These are phyloP conservation scores for Desmodus rotundus DNA, from an alignment of 2,113 vertebrate species.

Conservation along the genomic window DNA sequence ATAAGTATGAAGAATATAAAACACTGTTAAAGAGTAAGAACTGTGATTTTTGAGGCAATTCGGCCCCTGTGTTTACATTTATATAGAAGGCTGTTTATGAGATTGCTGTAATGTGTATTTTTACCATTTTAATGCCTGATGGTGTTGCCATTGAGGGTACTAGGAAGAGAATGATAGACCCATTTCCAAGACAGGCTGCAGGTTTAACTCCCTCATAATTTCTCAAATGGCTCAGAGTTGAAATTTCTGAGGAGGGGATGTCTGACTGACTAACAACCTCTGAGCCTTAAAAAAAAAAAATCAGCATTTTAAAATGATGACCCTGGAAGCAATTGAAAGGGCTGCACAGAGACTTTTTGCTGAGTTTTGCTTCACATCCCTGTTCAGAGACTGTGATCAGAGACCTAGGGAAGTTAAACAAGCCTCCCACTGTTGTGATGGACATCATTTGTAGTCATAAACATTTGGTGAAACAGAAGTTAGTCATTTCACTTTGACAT, in stretches of 20 bases:
- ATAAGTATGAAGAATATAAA: conserved; percentile 51
- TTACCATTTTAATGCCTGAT: conserved; percentile 20
- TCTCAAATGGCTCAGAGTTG: conserved; percentile 23
- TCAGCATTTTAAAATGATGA: conserved; percentile 1
- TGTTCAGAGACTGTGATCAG: background rate
- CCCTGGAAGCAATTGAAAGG: background rate
- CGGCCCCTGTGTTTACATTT: background rate
- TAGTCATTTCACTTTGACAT: conserved; percentile 22
- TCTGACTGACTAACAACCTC: conserved; percentile 34
- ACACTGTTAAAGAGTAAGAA: conserved; percentile 43
- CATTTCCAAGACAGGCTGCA: conserved; percentile 15
- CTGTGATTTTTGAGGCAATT: background rate
- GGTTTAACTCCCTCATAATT: conserved; percentile 36
- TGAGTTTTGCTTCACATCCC: background rate
- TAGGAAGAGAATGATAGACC: background rate
- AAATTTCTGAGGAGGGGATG: conserved; percentile 4
- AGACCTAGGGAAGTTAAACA: background rate
- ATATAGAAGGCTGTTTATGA: conserved; percentile 39
- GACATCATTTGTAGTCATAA: conserved; percentile 24
- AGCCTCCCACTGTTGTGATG: background rate
- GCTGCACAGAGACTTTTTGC: background rate
- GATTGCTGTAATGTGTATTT: conserved; percentile 10
- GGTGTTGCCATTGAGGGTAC: background rate
- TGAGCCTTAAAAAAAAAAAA: conserved; percentile 23
- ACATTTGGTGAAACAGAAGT: conserved; percentile 49